phyloP scores from a whole-genome alignment of 2,888 invertebrate species.

The Tipula unca region DNA sequence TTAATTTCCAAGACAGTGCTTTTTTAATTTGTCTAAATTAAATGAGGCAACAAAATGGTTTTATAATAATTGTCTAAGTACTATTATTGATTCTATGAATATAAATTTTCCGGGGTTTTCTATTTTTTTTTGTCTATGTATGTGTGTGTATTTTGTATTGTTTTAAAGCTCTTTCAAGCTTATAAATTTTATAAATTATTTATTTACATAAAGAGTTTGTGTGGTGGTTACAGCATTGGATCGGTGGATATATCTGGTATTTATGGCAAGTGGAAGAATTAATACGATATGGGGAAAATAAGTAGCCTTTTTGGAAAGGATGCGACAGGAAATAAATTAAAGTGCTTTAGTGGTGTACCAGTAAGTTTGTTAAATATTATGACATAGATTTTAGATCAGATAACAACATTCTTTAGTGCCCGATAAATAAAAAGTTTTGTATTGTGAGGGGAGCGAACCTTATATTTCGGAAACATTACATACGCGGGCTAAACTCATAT shows the following conservation, averaged over 20 bases:
- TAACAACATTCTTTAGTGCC: no score
- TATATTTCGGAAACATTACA: no score
- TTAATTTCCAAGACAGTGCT: background rate
- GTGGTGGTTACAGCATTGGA: background rate
- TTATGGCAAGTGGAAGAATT: background rate
- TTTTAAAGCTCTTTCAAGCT: background rate
- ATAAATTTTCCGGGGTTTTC: background rate
- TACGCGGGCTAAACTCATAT: no score
- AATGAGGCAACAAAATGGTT: background rate
- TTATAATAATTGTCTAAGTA: constrained; percentile 14
- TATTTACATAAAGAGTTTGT: background rate
- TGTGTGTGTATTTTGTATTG: background rate
- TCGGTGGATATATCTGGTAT: no score
- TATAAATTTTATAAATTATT: background rate
- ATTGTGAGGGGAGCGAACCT: no score
- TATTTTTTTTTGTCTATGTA: background rate
- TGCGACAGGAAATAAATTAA: background rate
- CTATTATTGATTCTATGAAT: background rate
- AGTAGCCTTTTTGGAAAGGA: background rate
- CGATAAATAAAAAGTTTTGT: no score
- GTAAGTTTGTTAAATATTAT: no score
- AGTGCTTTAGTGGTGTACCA: background rate
- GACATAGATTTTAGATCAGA: no score
- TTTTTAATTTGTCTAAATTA: constrained; percentile 3
- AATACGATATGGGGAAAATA: background rate